Base-by-base conservation (phyloP, 2,797 vertebrate species). In the Sternotherus odoratus region DNA sequence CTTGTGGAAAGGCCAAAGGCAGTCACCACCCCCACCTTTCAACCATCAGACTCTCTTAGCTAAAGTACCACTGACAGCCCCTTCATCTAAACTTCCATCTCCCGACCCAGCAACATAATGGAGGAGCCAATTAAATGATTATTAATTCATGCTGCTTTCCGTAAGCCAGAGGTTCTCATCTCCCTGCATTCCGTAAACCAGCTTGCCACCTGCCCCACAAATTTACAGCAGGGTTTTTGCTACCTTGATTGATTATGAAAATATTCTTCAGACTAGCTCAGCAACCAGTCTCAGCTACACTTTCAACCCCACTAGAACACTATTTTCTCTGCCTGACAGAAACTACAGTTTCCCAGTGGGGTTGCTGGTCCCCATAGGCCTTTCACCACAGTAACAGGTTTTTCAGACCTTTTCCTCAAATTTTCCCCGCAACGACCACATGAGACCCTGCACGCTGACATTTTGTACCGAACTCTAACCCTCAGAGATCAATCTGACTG, bases 131-230 rank as follows among this genome's bases (percentile, higher is more conserved):
- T 99, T 99, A 99, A 98, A 98, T 98, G 98, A 99, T 99, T 99
- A 99, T 99, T 99, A 99, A 99, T 99, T 99, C 99, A 99, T 99
- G 98, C 97, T 97, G 97, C 98, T 99, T 99, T 99, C 99, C 98
- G 99, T 99, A 99, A 99, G 98, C 98, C 97, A 98, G 98, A 98
- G 97, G 98, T 98, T 98, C 99, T 98, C 98, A 98, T 98, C 98
- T 98, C 98, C 98, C 98, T 91, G 97, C 98, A 98, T 99, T 99
- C 99, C 98, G 98, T 99, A 99, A 99, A 99, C 98, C 98, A 99
- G 98, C 98, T 98, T 98, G 98, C 98, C 97, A 97, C 98, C 96
- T 97, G 97, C 98, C 97, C 98, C 95, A 96, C 96, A 97, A 98
- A 98, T 98, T 98, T 97, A 98, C 97, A 96, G 95, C 96, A 93